Conservation (phyloP, 2,888 invertebrate genomes). For the Pyrgus malvae region DNA sequence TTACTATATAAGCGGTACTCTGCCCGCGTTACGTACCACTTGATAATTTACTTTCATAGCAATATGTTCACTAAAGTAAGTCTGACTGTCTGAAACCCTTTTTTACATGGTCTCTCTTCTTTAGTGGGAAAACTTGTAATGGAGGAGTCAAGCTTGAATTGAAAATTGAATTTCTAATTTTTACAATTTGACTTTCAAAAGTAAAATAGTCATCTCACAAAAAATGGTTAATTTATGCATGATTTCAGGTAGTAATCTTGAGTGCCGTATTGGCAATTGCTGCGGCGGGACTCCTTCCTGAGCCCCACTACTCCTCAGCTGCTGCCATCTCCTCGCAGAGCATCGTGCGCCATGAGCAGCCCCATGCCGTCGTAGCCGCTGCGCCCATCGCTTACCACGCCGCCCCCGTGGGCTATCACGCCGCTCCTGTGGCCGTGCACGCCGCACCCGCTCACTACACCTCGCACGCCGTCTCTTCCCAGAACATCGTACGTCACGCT, state of each 20-base stretch:
- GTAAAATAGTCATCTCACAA: not conserved
- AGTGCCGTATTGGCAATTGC: conserved; percentile 66
- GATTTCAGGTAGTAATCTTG: conserved; percentile 58
- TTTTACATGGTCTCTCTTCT: too few relatives aligned
- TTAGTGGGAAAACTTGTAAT: not conserved
- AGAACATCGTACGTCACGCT: conserved; percentile 63
- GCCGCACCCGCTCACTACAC: conserved; percentile 35
- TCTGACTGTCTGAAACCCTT: too few relatives aligned
- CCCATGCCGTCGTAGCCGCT: conserved; percentile 47
- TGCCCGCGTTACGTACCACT: conserved; percentile 12
- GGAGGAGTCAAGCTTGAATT: not conserved
- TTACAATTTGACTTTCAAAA: not conserved
- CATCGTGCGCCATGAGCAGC: conserved; percentile 63
- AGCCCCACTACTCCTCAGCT: conserved; percentile 50
- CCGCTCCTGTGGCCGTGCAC: conserved; percentile 37
- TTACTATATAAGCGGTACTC: conserved; percentile 20
- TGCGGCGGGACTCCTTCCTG: conserved; percentile 65
- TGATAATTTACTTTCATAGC: not conserved
- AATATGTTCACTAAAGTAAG: conserved; percentile 31
- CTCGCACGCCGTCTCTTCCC: conserved; percentile 64
- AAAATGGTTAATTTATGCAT: too few relatives aligned
- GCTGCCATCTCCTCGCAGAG: conserved; percentile 66
- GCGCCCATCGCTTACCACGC: conserved; percentile 37
- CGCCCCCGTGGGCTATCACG: conserved; percentile 40
- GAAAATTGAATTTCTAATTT: not conserved